These are phyloP conservation scores for Gisinianus flammeolus DNA, from an alignment of 2,888 invertebrate species.

Conservation along the genomic window DNA sequence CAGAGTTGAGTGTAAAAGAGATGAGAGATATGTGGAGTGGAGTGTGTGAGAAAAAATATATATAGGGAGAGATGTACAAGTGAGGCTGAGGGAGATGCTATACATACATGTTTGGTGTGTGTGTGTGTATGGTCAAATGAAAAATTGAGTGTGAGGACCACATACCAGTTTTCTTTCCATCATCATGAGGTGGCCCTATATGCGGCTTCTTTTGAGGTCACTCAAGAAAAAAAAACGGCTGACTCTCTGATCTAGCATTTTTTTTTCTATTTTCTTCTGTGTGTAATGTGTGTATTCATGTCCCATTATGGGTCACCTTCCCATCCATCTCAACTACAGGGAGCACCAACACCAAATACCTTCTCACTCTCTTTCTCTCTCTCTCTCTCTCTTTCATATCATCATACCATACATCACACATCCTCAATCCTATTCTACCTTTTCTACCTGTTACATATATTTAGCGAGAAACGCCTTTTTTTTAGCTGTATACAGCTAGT, in stretches of 20 bases:
- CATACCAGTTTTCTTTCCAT: no score
- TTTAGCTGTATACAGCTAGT: no score
- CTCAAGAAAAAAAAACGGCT: constrained; percentile 42
- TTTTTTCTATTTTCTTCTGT: constrained; percentile 28
- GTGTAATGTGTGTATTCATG: neutral
- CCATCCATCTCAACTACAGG: neutral
- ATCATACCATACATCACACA: neutral
- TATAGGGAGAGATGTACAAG: no score
- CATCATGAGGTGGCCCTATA: constrained; percentile 47
- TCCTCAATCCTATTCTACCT: neutral
- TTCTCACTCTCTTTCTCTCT: no score
- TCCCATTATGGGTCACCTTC: constrained; percentile 22
- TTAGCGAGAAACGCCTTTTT: no score
- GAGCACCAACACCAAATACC: neutral
- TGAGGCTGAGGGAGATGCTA: no score
- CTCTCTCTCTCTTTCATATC: neutral
- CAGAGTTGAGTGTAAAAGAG: no score
- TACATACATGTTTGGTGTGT: neutral
- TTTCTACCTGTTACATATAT: no score
- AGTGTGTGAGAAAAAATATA: no score
- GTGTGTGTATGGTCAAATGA: constrained; percentile 14
- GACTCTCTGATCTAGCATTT: constrained; percentile 57
- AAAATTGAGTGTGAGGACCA: constrained; percentile 46
- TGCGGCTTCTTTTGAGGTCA: constrained; percentile 58
- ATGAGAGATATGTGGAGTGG: no score